A percentile compares a stretch with the other conserved stretches of the same genome.
Evolutionary conservation across 1,140 invertebrate species (phyloP).

Genomic region (Episyrphus balteatus): DNA sequence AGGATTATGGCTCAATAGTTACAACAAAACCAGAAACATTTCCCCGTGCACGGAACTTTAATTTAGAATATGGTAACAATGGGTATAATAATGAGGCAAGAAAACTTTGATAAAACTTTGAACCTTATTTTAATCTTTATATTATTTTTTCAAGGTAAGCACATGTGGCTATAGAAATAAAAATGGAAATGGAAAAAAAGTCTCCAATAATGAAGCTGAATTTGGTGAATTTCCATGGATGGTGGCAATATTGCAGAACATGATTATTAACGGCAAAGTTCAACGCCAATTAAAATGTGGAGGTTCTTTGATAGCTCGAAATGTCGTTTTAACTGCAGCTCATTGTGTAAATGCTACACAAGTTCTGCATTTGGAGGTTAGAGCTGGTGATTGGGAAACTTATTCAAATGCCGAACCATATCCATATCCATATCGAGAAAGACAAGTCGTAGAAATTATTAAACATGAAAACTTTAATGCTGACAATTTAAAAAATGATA

Average conservation of each 20-base stretch:
- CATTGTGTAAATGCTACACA: conserved; percentile 43
- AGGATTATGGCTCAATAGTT: too few relatives aligned
- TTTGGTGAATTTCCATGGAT: too few relatives aligned
- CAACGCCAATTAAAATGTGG: conserved; percentile 44
- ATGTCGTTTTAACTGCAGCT: conserved; percentile 46
- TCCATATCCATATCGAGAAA: conserved; percentile 62
- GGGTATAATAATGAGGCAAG: too few relatives aligned
- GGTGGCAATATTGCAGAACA: conserved; percentile 56
- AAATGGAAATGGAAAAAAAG: too few relatives aligned
- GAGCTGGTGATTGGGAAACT: conserved; percentile 72
- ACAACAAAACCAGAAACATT: too few relatives aligned
- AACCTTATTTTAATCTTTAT: neutral
- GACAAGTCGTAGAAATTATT: conserved; percentile 44
- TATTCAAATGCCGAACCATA: conserved; percentile 59
- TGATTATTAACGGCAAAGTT: conserved; percentile 40
- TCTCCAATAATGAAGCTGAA: too few relatives aligned
- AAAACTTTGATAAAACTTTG: too few relatives aligned
- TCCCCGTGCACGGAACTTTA: too few relatives aligned
- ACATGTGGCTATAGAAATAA: conserved; percentile 57
- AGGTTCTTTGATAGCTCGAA: conserved; percentile 43
- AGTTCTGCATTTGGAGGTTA: conserved; percentile 32
- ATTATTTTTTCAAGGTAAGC: conserved; percentile 6
- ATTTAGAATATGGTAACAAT: too few relatives aligned
- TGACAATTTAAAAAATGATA: conserved; percentile 50
- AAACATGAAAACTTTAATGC: conserved; percentile 44